These are phyloP conservation scores for Aleadryas rufinucha DNA, from an alignment of 2,113 vertebrate species.

Conservation along the genomic window DNA sequence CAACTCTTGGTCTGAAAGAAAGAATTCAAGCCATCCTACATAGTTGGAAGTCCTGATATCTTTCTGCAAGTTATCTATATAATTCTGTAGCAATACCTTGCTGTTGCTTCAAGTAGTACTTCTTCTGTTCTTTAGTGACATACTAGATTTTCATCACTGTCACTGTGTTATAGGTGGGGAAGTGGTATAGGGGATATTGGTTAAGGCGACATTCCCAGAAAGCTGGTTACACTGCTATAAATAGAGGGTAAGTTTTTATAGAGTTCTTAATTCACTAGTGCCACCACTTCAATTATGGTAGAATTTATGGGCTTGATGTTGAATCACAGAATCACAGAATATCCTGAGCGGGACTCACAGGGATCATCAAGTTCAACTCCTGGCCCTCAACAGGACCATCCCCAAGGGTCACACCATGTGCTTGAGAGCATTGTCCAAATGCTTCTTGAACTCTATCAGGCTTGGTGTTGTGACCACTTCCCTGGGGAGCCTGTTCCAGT, in stretches of 20 bases:
- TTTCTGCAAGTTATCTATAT: not conserved
- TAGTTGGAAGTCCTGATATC: not conserved
- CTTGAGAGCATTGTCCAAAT: not conserved
- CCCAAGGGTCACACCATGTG: not conserved
- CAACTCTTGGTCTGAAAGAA: not conserved
- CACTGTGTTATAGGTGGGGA: not conserved
- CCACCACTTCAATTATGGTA: not conserved
- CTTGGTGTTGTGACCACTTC: not conserved
- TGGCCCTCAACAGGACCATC: not conserved
- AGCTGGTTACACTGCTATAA: not conserved
- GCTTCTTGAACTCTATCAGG: not conserved
- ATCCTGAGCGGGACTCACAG: fast-evolving
- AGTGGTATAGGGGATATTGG: not conserved
- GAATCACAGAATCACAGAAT: not conserved
- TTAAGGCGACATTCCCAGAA: not conserved
- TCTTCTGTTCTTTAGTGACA: not conserved
- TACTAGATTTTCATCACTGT: not conserved
- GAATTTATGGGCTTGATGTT: not conserved
- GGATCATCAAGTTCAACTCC: not conserved
- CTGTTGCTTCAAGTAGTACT: not conserved
- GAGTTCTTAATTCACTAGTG: not conserved
- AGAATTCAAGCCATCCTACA: not conserved
- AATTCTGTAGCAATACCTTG: not conserved
- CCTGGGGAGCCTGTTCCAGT: not conserved
- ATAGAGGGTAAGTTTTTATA: not conserved